phyloP scores from a whole-genome alignment of 2,113 vertebrate genomes.

The Toxotes jaculatrix region DNA sequence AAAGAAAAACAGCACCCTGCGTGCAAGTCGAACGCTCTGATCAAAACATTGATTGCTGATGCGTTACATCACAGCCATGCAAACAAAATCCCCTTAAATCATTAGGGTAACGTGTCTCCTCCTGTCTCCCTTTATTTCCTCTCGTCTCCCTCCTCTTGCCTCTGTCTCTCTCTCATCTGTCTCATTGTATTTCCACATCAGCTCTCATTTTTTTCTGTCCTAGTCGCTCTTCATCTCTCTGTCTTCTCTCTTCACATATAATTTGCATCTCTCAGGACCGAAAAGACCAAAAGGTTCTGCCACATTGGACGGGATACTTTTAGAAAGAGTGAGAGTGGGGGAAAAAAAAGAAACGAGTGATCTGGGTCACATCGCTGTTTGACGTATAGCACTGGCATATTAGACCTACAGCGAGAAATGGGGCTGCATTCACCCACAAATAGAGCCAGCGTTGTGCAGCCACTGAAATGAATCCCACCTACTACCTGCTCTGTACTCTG shows the following conservation, averaged over 20 bases:
- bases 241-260: constrained; percentile 36
- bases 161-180: constrained; percentile 57
- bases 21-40: constrained; percentile 42
- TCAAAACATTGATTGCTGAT: constrained; percentile 75
- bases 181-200: constrained; percentile 61
- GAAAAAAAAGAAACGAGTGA: constrained; percentile 31
- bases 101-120: constrained; percentile 56
- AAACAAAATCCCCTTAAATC: constrained; percentile 74
- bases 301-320: constrained; percentile 46
- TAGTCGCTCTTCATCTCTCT: constrained; percentile 21
- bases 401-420: constrained; percentile 50
- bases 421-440: constrained; percentile 56
- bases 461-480: constrained; percentile 52
- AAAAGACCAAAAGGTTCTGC: constrained; percentile 39
- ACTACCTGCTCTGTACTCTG: constrained; percentile 59
- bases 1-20: neutral
- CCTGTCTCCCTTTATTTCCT: constrained; percentile 59
- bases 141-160: constrained; percentile 50
- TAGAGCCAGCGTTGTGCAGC: constrained; percentile 40
- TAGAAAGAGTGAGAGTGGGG: constrained; percentile 23
- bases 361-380: constrained; percentile 76
- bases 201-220: constrained; percentile 52
- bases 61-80: constrained; percentile 70
- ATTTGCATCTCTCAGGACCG: constrained; percentile 54
- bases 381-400: constrained; percentile 56